Evolutionary conservation across 1,140 invertebrate species (phyloP), one percentile per base, ranked within the genome.

Genomic region (Drosophila nigrodunni): DNA sequence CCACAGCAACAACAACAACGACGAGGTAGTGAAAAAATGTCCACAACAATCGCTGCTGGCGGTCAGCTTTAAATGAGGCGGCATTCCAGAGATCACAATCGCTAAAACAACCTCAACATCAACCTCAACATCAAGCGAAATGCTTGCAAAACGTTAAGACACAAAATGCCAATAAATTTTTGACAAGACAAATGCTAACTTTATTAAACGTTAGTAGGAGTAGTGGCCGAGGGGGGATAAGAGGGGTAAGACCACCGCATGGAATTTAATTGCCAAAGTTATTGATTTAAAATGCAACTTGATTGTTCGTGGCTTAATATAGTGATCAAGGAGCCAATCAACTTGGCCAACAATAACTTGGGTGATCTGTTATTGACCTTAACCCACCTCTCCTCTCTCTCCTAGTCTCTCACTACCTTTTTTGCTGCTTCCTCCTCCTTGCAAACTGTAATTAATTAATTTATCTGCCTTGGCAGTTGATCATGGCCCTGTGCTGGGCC

Each of bases 161-260:
- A 81, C 61, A 86, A 39, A 85, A 86, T 86, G 82, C 82, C 82
- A 87, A 87, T 86, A 86, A 86, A 82, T 78, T 86, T 86, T 87
- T 86, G 82, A 86, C 82, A 86, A 86, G 82, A 86, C 82, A 86
- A 86, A 86, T 86, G 82, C 75, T 86, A 78, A 86, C 78, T 86
- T 86, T 86, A 86, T 86, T 86, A 78, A 86, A 78, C 64, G 78
- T 7, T 64, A 30, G 25, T 30, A 30, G 25, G 25, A 6, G 25
- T 2, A 30, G 25, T 30, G 3, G 4, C 25, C 2, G 25, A 4
- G 25, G 25, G 2, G 25, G 25, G 25, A 6, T 21, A 1, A 21
- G 18, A 21, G 62, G 60, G 41, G 9, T 30, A 30, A 52, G 67
- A 83, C 81, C 82, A 76, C 78, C 71, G 37, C 67, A 69, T 73